Percentiles rank a stretch among this genome's conserved stretches.
phyloP scores from a whole-genome alignment of 2,888 invertebrate species.

The Drosophila formosana region DNA sequence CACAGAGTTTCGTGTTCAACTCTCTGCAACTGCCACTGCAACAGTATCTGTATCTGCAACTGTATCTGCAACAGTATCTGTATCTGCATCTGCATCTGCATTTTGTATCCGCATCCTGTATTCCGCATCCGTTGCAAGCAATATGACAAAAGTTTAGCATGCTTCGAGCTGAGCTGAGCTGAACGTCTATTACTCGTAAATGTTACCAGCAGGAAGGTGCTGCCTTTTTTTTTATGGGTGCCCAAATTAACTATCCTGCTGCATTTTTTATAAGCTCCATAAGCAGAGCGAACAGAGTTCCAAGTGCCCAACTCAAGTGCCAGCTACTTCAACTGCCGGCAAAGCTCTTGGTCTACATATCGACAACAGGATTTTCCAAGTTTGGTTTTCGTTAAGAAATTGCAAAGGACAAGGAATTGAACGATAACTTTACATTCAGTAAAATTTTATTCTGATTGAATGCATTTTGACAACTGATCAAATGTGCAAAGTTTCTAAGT shows the following conservation, averaged over 20 bases:
- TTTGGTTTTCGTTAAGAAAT: neutral
- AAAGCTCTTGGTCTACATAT: neutral
- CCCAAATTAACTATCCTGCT: conserved; percentile 33
- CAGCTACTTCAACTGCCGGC: neutral
- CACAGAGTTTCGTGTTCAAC: conserved; percentile 4
- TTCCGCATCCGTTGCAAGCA: neutral
- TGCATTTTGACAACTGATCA: too few relatives aligned
- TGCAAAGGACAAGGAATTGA: neutral
- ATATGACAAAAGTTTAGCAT: conserved; percentile 26
- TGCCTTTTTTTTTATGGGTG: conserved; percentile 23
- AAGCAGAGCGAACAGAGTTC: neutral
- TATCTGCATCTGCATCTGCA: neutral
- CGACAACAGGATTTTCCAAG: neutral
- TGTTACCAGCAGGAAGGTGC: conserved; percentile 1
- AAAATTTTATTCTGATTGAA: neutral
- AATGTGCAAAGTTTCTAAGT: too few relatives aligned
- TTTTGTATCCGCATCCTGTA: neutral
- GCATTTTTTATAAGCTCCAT: conserved; percentile 18
- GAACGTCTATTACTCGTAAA: conserved; percentile 22
- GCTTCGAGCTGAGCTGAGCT: neutral
- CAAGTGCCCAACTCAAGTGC: conserved; percentile 2
- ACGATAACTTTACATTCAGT: neutral
- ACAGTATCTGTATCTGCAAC: conserved; percentile 1
- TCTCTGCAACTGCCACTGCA: neutral
- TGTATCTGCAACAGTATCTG: conserved; percentile 3